phyloP scores from a whole-genome alignment of 2,797 vertebrate species.

The Tapirus indicus region DNA sequence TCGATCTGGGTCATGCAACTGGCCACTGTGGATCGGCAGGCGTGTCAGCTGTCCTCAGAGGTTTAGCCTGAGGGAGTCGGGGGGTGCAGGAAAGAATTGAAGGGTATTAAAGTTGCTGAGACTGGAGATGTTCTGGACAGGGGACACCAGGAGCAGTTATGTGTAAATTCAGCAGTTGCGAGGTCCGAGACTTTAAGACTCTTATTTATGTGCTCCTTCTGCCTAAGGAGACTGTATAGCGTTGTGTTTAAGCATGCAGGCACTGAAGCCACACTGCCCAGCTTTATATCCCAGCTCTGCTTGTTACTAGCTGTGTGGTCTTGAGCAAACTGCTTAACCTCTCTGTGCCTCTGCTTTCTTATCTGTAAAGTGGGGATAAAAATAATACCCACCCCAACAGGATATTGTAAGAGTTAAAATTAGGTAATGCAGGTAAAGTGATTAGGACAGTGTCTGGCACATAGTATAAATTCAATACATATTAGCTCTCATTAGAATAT shows the following conservation, averaged over 20 bases:
- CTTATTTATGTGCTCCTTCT: neutral
- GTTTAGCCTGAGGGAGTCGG: neutral
- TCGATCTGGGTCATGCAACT: neutral
- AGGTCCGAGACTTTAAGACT: neutral
- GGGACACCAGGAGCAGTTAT: neutral
- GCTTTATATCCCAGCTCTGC: neutral
- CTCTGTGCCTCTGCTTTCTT: neutral
- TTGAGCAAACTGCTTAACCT: neutral
- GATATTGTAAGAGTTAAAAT: neutral
- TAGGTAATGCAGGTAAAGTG: neutral
- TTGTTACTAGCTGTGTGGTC: neutral
- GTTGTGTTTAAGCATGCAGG: neutral
- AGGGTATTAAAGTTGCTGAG: neutral
- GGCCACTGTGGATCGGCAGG: neutral
- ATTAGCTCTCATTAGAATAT: neutral
- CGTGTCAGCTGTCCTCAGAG: neutral
- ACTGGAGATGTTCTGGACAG: neutral
- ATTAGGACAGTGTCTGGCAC: neutral
- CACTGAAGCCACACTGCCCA: neutral
- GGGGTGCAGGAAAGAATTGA: neutral
- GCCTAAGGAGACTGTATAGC: neutral
- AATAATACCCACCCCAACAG: neutral
- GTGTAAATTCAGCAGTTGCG: conserved; percentile 2
- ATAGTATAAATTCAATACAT: neutral
- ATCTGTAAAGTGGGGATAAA: conserved; percentile 13